Base-by-base conservation (phyloP, 1,140 invertebrate species). In the Bombus polaris region DNA sequence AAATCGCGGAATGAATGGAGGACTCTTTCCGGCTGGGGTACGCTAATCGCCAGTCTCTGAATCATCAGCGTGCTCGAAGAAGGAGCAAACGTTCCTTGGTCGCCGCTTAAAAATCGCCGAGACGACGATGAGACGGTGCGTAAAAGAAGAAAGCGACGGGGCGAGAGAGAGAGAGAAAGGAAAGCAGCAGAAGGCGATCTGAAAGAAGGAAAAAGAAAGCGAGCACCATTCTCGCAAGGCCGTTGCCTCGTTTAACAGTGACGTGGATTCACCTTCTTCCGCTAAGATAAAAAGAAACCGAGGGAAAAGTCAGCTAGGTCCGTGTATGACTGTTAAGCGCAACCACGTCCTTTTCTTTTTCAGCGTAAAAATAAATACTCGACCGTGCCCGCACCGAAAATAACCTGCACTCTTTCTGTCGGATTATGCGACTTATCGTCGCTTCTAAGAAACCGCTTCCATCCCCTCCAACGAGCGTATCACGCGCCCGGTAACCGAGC, bases 201-300 rank as follows among this genome's bases (percentile, higher is more conserved):
- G 39, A 39, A 28, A 35, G 71, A 35, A 35, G 71, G 53, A 42
- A 76, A 73, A 71, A 66, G 53, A n/a, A 28, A 62, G 44, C 28
- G 66, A n/a, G 35, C 25, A 25, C 32, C 37, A 42, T 83, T 83
- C 85, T 57, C 74, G 73, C 85, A 87, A 87, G 85, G 85, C 75
- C 85, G 85, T 78, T 75, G 85, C 74, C 81, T 83, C 85, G 73
- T 87, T 87, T 81, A 83, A 76, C 65, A 57, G 57, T 76, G 85
- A 59, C 65, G 80, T 15, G 9, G 57, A 47, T 57, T 75, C 65
- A 47, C 80, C 87, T 79, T 83, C 70, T 70, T 82, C 59, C 62
- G 62, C 57, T 15, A 25, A 66, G 32, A 66, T 15, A 15, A 15
- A 32, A 32, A 66, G 28, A 65, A 32, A 65, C 8, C 10, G 25